Percentiles rank a stretch among this genome's conserved stretches.
Evolutionary conservation across 2,888 invertebrate species (phyloP).

Genomic region (Agrotis puta): DNA sequence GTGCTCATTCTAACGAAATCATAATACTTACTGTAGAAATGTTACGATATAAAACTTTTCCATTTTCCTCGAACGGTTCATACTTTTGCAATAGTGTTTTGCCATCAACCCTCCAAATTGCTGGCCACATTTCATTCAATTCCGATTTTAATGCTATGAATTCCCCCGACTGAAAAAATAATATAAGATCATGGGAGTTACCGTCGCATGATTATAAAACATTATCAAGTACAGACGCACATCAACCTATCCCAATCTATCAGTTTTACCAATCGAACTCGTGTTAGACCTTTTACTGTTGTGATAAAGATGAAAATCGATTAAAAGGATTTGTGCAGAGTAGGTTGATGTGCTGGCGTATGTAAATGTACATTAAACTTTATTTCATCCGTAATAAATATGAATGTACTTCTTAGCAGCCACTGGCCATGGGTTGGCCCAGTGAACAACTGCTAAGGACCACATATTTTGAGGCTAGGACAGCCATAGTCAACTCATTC

Average conservation of each 20-base stretch:
- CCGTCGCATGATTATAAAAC: no score
- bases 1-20: background rate
- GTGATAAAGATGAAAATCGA: no score
- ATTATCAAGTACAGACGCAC: background rate
- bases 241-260: no score
- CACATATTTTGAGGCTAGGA: background rate
- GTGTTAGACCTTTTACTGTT: no score
- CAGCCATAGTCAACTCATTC: background rate
- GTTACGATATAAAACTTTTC: constrained; percentile 95
- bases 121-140: constrained; percentile 95
- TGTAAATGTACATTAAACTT: background rate
- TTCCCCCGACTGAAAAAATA: constrained; percentile 94
- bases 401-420: background rate
- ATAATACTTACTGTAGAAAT: constrained; percentile 94
- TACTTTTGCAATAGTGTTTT: constrained; percentile 95
- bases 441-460: background rate
- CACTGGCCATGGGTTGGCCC: no score
- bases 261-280: no score
- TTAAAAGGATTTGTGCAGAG: no score
- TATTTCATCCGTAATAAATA: background rate
- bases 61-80: constrained; percentile 95
- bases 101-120: constrained; percentile 97
- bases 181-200: background rate
- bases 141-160: constrained; percentile 97
- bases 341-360: no score